Conservation (phyloP, 1,140 invertebrate species). For the Drosophila pseudoobscura region DNA sequence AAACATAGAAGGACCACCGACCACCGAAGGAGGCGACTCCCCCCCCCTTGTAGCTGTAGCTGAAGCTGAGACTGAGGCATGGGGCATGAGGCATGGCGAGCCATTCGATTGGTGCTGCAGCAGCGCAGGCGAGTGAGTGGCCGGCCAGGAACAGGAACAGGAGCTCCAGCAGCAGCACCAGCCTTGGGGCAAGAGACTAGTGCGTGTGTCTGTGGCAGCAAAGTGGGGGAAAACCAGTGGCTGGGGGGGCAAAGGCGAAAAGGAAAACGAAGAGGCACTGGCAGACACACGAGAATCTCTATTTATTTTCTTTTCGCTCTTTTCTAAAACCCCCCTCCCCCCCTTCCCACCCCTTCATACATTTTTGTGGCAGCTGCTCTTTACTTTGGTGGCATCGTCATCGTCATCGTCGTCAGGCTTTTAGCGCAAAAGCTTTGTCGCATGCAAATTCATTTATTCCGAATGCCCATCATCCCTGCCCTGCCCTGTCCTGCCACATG, state of each 20-base stretch:
- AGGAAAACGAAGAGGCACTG: slow-evolving; percentile 2
- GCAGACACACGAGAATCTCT: slow-evolving; percentile 32
- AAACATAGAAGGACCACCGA: slow-evolving; percentile 44
- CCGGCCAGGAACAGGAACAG: slow-evolving; percentile 41
- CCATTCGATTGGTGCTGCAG: slow-evolving; percentile 70
- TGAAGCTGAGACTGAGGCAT: too few relatives aligned
- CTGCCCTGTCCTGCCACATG: too few relatives aligned
- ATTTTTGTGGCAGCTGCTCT: slow-evolving; percentile 43
- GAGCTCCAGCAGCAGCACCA: slow-evolving; percentile 25
- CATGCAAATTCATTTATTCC: slow-evolving; percentile 68
- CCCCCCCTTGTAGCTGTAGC: neutral
- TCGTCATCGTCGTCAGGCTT: slow-evolving; percentile 29
- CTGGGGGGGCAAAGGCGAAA: neutral
- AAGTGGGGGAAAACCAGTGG: slow-evolving; percentile 30
- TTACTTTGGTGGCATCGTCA: slow-evolving; percentile 16
- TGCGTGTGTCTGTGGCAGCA: slow-evolving; percentile 46
- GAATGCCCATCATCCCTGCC: slow-evolving; percentile 46
- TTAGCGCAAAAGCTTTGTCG: slow-evolving; percentile 58
- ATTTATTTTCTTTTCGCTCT: slow-evolving; percentile 31
- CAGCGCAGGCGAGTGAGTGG: slow-evolving; percentile 19
- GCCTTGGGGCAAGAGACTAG: slow-evolving; percentile 60
- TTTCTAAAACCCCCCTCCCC: neutral
- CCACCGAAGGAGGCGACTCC: slow-evolving; percentile 21
- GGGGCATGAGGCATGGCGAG: slow-evolving; percentile 34
- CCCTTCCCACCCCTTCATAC: neutral